Base-by-base conservation (phyloP, 2,797 vertebrate species). In the Lithobates pipiens region DNA sequence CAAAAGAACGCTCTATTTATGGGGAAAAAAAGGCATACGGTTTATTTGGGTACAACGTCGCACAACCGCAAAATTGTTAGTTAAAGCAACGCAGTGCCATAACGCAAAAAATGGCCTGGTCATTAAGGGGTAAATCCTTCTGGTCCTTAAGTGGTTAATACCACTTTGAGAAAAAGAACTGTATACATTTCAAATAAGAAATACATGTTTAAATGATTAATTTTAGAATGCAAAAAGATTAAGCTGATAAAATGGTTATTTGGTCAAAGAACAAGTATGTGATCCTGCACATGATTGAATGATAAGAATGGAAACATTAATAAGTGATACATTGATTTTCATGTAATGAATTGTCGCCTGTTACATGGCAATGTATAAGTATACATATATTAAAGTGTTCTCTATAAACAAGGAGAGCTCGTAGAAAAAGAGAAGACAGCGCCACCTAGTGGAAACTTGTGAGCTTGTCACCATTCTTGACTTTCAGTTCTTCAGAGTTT, bases 241-340 rank as follows among this genome's bases (percentile, higher is more conserved):
- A 67, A 29, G 25, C 25, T 67, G 65, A 67, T 67, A 15, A 67
- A 15, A 4, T 27, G 27, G 10, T 29, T 13, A 11, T 67, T 67
- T 63, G 63, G 71, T 54, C 57, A 61, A 32, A 73, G 36, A 65
- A 63, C 57, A 80, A 80, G 50, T 81, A 27, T 75, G 80, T 50
- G 72, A 74, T 63, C 70, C 46, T 23, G 80, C 80, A 74, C 36
- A 72, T 73, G 36, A 82, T 72, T 73, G 27, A 29, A 29, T 74
- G 70, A 74, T 82, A 25, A 72, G 54, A 72, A 15, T 8, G 25
- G 23, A 44, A 61, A 27, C n/a, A 74, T 74, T 75, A 65, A 67
- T 23, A 57, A 10, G 36, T 44, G 57, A 82, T 82, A 75, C 39
- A 75, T 74, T 74, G 69, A 81, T 81, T 81, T 81, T 10, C n/a